Conservation (phyloP, 2,113 vertebrate genomes). For the Microtus oregoni region DNA sequence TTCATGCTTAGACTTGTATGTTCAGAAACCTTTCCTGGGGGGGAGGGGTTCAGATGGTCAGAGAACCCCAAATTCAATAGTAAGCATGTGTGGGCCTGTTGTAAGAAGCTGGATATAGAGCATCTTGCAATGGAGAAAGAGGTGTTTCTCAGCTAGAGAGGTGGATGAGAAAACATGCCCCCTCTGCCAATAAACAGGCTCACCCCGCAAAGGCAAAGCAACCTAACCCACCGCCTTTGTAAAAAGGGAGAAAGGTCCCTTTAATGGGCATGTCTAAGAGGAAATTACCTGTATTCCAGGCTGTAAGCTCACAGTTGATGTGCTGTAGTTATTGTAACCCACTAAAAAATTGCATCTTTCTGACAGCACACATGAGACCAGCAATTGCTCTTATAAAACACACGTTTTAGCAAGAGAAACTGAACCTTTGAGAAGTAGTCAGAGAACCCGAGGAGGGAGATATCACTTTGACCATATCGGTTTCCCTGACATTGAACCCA, state of each 20-base stretch:
- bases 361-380: not conserved
- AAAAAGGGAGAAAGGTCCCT: not conserved
- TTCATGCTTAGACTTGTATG: not conserved
- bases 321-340: not conserved
- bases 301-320: not conserved
- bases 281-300: not conserved
- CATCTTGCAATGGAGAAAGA: not conserved
- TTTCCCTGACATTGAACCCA: not conserved
- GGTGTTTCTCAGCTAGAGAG: not conserved
- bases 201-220: not conserved
- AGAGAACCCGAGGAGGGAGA: not conserved
- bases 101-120: not conserved
- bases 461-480: not conserved
- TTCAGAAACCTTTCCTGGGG: not conserved
- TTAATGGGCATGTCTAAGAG: not conserved
- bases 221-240: not conserved
- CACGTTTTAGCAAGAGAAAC: not conserved
- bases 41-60: not conserved
- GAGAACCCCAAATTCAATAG: not conserved
- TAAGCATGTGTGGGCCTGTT: not conserved
- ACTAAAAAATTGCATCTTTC: not conserved
- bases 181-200: not conserved
- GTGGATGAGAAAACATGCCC: not conserved
- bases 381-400: not conserved
- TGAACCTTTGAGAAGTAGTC: not conserved